phyloP scores from a whole-genome alignment of 2,888 invertebrate genomes.

The Tanytarsus gracilentus region DNA sequence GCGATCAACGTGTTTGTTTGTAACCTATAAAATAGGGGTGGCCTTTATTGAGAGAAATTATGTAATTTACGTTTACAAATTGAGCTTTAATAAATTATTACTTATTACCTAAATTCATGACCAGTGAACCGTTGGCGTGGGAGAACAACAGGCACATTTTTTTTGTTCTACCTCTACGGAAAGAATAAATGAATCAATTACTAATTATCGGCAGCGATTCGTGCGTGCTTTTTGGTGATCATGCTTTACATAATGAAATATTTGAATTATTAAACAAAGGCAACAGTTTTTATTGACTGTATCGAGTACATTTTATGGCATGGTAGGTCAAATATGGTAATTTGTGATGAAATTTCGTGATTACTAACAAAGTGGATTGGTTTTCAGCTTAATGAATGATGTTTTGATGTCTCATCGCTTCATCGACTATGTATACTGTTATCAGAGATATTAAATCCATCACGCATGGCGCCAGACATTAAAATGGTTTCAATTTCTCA shows the following conservation, averaged over 20 bases:
- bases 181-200: slow-evolving; percentile 27
- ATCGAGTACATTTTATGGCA: not conserved
- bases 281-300: slow-evolving; percentile 1
- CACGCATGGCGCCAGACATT: slow-evolving; percentile 20
- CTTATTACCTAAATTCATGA: slow-evolving; percentile 22
- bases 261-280: slow-evolving; percentile 20
- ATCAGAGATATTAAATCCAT: not conserved
- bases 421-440: too few relatives aligned
- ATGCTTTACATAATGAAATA: slow-evolving; percentile 24
- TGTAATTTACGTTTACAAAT: slow-evolving; percentile 21
- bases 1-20: not conserved
- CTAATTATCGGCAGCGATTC: slow-evolving; percentile 2
- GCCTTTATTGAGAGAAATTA: slow-evolving; percentile 12
- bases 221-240: slow-evolving; percentile 18
- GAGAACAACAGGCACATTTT: not conserved
- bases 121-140: slow-evolving; percentile 2
- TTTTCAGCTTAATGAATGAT: too few relatives aligned
- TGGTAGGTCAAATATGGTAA: not conserved
- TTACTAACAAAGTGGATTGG: too few relatives aligned
- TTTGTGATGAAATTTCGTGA: too few relatives aligned
- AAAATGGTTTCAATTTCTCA: slow-evolving; percentile 12
- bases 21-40: not conserved
- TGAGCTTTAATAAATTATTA: slow-evolving; percentile 26
- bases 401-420: too few relatives aligned
- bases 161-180: not conserved